phyloP scores from a whole-genome alignment of 1,140 invertebrate species.

The Heliothis virescens region DNA sequence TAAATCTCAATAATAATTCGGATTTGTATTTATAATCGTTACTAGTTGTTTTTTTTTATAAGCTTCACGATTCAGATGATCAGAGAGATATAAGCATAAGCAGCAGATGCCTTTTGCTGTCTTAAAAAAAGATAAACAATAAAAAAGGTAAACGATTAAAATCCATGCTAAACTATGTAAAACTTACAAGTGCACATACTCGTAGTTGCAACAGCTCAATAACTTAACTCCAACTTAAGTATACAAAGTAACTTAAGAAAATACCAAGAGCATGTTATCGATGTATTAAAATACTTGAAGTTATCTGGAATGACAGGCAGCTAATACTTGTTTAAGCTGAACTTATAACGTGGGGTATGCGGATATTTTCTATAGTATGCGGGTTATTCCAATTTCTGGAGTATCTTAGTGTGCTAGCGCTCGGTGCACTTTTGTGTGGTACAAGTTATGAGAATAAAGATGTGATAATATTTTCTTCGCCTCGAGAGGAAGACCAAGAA shows the following conservation, averaged over 20 bases:
- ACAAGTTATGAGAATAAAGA: constrained; percentile 17
- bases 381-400: constrained; percentile 42
- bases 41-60: too few species aligned
- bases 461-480: too few species aligned
- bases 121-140: too few species aligned
- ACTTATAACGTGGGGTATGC: background rate
- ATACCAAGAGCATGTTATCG: background rate
- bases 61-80: too few species aligned
- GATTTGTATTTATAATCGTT: too few species aligned
- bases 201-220: too few species aligned
- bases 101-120: too few species aligned
- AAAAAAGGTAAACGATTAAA: too few species aligned
- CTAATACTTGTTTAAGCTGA: constrained; percentile 12
- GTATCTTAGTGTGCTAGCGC: constrained; percentile 24
- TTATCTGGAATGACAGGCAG: constrained; percentile 33
- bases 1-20: too few species aligned
- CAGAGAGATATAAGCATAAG: too few species aligned
- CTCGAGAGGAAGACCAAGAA: too few species aligned
- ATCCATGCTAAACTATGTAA: too few species aligned
- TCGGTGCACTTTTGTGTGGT: constrained; percentile 38
- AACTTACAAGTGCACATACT: background rate
- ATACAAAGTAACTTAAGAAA: background rate
- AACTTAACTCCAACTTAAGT: background rate
- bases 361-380: constrained; percentile 41
- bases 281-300: constrained; percentile 28